Conservation (phyloP, 92 coral and sea anemone species). For the Epizoanthus rinbou region DNA sequence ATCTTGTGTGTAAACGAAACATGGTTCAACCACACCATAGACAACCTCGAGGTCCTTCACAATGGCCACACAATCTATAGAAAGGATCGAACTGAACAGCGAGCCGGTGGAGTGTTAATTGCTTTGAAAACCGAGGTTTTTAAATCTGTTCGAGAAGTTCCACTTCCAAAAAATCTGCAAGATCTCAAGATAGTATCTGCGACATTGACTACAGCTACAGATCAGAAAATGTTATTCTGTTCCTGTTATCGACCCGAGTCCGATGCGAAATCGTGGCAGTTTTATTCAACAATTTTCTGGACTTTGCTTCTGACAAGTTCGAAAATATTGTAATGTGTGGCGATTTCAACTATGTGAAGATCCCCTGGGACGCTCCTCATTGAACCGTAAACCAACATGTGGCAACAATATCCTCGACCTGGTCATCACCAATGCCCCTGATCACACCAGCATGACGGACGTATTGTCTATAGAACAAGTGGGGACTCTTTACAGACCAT, state of each 20-base stretch:
- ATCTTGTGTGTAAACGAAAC: too few relatives aligned
- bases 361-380: too few relatives aligned
- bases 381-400: too few relatives aligned
- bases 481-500: conserved; percentile 62
- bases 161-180: conserved; percentile 37
- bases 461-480: conserved; percentile 37
- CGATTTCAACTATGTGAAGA: too few relatives aligned
- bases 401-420: too few relatives aligned
- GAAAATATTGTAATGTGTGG: too few relatives aligned
- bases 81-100: conserved; percentile 48
- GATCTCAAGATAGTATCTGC: conserved; percentile 49
- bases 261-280: too few relatives aligned
- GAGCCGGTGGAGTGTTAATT: conserved; percentile 68
- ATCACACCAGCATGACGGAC: too few relatives aligned
- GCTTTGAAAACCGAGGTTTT: conserved; percentile 52
- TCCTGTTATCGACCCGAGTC: too few relatives aligned
- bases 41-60: conserved; percentile 49
- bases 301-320: too few relatives aligned
- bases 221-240: conserved; percentile 35
- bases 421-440: too few relatives aligned
- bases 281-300: too few relatives aligned
- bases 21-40: not conserved
- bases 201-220: conserved; percentile 39
- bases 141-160: conserved; percentile 50
- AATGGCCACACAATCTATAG: conserved; percentile 55